phyloP scores from a whole-genome alignment of 2,113 vertebrate species.

The Corythornis vintsioides region DNA sequence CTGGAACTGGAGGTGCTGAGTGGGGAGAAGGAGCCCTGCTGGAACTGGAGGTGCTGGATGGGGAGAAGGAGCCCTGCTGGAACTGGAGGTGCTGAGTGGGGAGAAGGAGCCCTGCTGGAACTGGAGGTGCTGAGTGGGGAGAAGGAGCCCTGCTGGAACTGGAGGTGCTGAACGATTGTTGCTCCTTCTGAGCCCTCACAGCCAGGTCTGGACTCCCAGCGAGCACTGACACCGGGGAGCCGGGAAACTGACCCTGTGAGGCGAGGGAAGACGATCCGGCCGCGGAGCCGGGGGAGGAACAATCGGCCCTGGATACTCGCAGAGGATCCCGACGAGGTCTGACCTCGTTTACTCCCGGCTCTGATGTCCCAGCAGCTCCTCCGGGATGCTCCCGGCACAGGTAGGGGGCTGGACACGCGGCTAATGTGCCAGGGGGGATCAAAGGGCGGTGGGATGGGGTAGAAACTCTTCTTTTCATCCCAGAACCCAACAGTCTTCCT shows the following conservation, averaged over 20 bases:
- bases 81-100: fast-evolving
- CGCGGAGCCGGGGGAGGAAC: neutral
- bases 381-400: neutral
- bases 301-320: neutral
- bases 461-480: neutral
- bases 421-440: fast-evolving
- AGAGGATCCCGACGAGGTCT: neutral
- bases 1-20: fast-evolving
- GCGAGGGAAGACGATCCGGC: neutral
- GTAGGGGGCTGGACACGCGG: fast-evolving
- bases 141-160: too few species aligned
- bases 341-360: slow-evolving; percentile 27
- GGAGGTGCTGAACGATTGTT: neutral
- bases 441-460: neutral
- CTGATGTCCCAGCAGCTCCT: neutral
- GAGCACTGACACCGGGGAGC: neutral
- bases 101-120: too few species aligned
- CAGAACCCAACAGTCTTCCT: neutral
- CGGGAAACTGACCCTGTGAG: neutral
- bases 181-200: fast-evolving
- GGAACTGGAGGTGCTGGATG: fast-evolving
- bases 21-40: neutral
- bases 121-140: too few species aligned
- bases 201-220: neutral
- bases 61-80: fast-evolving